Conservation (phyloP, 37 sponge, comb jelly and placozoan genomes). For the Spongilla lacustris region DNA sequence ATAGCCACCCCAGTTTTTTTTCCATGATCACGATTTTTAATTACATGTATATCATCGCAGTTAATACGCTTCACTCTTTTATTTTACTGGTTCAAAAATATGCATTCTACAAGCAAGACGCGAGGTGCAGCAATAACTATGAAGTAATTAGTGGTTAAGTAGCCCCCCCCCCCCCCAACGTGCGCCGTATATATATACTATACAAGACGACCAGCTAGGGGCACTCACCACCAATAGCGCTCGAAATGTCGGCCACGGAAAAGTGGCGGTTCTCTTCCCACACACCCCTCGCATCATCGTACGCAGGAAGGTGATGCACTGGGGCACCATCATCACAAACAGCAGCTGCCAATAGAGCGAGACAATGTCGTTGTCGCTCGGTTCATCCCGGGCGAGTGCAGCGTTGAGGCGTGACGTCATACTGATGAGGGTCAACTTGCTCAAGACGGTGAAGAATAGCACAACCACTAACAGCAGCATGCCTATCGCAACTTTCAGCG, state of each 20-base stretch:
- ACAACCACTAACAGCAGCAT: constrained; percentile 37
- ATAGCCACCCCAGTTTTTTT: no score
- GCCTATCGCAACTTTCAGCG: constrained; percentile 30
- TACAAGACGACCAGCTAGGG: neutral
- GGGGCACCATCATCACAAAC: constrained; percentile 72
- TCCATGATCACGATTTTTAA: no score
- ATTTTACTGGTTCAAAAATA: no score
- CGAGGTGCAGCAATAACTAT: no score
- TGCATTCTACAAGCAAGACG: no score
- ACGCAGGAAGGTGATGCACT: constrained; percentile 59
- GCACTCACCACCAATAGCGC: constrained; percentile 58
- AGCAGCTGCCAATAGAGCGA: constrained; percentile 70
- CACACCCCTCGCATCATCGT: constrained; percentile 64
- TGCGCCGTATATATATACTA: no score
- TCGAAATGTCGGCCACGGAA: constrained; percentile 74
- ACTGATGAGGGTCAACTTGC: constrained; percentile 73
- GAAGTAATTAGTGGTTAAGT: no score
- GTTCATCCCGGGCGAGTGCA: neutral
- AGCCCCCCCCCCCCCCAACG: no score
- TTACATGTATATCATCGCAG: no score
- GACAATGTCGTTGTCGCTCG: neutral
- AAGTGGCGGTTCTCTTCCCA: constrained; percentile 58
- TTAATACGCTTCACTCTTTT: no score
- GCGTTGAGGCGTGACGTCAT: constrained; percentile 28
- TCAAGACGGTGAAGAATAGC: constrained; percentile 39